Conservation (phyloP, 2,888 invertebrate genomes). For the Drosophila nigritarsus region DNA sequence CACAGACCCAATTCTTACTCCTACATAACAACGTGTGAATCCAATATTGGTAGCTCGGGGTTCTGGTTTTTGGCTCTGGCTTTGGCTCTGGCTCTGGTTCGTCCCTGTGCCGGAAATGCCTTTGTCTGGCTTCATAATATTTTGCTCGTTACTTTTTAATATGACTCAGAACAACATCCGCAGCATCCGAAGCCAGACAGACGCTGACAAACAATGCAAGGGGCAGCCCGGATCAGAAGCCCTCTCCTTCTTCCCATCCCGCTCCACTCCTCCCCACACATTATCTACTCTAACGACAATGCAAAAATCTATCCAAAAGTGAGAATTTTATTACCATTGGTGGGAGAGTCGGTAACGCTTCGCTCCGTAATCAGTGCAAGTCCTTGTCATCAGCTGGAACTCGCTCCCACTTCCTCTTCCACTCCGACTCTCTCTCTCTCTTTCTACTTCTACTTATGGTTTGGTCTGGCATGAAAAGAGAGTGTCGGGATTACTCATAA, state of each 20-base stretch:
- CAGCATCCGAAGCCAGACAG: constrained; percentile 56
- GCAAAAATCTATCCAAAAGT: constrained; percentile 74
- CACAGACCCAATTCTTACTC: constrained; percentile 31
- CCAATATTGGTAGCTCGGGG: constrained; percentile 60
- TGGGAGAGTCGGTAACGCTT: constrained; percentile 24
- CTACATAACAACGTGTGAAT: constrained; percentile 68
- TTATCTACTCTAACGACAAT: constrained; percentile 73
- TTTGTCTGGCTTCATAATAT: constrained; percentile 80
- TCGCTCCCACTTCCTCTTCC: background rate
- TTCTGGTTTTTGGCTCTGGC: constrained; percentile 18
- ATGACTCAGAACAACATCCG: constrained; percentile 77
- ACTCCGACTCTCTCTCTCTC: background rate
- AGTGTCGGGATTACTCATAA: constrained; percentile 79
- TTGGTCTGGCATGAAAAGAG: constrained; percentile 48
- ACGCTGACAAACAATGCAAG: constrained; percentile 54
- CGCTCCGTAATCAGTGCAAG: constrained; percentile 66
- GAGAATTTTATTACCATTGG: constrained; percentile 74
- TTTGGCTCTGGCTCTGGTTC: constrained; percentile 2
- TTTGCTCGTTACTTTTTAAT: constrained; percentile 80
- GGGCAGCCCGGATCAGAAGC: constrained; percentile 7
- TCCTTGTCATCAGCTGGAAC: constrained; percentile 52
- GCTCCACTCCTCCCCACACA: constrained; percentile 20
- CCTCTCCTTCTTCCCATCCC: background rate
- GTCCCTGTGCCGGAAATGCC: constrained; percentile 71
- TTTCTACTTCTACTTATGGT: background rate